Evolutionary conservation across 2,888 invertebrate species (phyloP), one percentile per base, ranked within the genome.

Genomic region (Cenopis cana): DNA sequence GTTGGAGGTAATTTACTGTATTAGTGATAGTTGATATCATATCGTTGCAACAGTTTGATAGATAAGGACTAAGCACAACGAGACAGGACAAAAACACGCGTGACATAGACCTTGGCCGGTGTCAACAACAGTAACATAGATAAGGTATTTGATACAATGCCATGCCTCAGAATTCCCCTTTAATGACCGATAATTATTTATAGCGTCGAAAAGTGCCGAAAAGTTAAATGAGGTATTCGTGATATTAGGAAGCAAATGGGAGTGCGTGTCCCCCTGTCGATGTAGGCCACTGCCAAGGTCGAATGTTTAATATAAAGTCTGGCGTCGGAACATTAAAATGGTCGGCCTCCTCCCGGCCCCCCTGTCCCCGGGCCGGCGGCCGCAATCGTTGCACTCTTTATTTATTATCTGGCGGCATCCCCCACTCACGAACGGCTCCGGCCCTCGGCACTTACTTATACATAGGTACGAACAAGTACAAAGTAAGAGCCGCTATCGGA

Each of bases 231-330:
- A 92, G 91, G 89, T 90, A 89, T 90, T 89, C 87, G 88, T 90
- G 90, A 89, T 86, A 85, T 87, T 85, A 81, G 81, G 83, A 84
- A 33, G 8, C 33, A 33, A 33, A 85, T 87, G 88, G 87, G 85
- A 85, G 90, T 91, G 91, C 89, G 91, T 91, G 91, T 90, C 88
- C 88, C 89, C 86, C 85, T 89, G 90, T 88, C 91, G 87, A 93
- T 93, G 92, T 93, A 91, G 93, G 93, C 91, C 93, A 93, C 83
- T 93, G 93, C 83, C 93, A 93, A 93, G 93, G 93, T 90, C 91
- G 93, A 93, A 93, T 93, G 93, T 93, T 93, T 93, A 93, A 93
- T 93, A 93, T 93, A 93, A 93, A 93, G 93, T 92, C 93, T 92
- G 93, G 91, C 90, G 91, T 86, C 89, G 91, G 89, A 89, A 92